These are phyloP conservation scores for Lathronympha strigana DNA, from an alignment of 2,888 invertebrate species.

Conservation along the genomic window DNA sequence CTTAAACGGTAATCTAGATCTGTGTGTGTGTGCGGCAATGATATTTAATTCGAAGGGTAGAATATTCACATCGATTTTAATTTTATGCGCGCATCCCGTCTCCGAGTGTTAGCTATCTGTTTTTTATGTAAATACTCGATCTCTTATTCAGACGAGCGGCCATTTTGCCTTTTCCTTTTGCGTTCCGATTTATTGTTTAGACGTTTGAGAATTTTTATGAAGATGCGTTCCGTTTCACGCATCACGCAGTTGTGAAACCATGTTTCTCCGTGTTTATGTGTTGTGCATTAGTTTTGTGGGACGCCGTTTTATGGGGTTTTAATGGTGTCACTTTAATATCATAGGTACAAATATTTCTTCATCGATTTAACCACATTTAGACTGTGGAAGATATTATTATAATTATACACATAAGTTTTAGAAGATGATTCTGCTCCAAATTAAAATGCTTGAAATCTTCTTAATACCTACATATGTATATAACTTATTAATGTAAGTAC, in stretches of 20 bases:
- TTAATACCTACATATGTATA: background rate
- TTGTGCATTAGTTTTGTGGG: slow-evolving; percentile 17
- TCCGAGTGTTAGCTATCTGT: slow-evolving; percentile 76
- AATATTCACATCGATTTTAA: slow-evolving; percentile 82
- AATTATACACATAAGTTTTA: too few relatives aligned
- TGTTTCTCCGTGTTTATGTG: slow-evolving; percentile 24
- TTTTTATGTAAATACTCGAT: slow-evolving; percentile 82
- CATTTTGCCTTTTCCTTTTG: slow-evolving; percentile 71
- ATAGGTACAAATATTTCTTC: slow-evolving; percentile 1
- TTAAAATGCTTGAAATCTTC: background rate
- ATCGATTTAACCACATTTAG: slow-evolving; percentile 5
- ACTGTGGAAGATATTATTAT: too few relatives aligned
- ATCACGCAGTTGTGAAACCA: slow-evolving; percentile 34
- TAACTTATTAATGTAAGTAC: background rate
- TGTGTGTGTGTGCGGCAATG: slow-evolving; percentile 69
- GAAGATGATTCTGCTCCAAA: too few relatives aligned
- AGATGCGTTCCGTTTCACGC: slow-evolving; percentile 37
- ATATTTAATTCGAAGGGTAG: slow-evolving; percentile 84
- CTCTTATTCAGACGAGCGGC: slow-evolving; percentile 76
- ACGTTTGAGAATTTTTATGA: slow-evolving; percentile 62
- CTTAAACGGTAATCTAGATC: slow-evolving; percentile 75
- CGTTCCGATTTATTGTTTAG: slow-evolving; percentile 61
- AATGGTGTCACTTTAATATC: slow-evolving; percentile 22
- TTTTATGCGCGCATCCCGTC: slow-evolving; percentile 83
- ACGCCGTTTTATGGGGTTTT: slow-evolving; percentile 25